phyloP scores from a whole-genome alignment of 1,140 invertebrate species.

The Cyrtorhinus lividipennis region DNA sequence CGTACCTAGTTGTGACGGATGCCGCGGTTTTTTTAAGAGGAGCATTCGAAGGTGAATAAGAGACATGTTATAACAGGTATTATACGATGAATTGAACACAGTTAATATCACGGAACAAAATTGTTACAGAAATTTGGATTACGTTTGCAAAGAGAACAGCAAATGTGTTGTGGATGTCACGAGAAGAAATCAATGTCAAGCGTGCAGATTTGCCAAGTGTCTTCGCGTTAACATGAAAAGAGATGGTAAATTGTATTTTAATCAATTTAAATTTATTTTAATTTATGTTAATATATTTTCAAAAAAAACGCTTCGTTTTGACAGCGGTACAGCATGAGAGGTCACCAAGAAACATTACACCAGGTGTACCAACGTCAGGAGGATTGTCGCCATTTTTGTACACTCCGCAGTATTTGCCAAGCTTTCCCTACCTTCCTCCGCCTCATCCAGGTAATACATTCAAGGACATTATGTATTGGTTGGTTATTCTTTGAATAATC shows the following conservation, averaged over 20 bases:
- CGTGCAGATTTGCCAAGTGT: conserved; percentile 85
- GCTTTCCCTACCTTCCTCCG: background rate
- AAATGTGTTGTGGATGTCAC: conserved; percentile 82
- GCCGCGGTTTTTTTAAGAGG: conserved; percentile 88
- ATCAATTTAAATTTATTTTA: background rate
- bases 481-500: too few relatives aligned
- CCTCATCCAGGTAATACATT: conserved; percentile 7
- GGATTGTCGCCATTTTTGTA: conserved; percentile 2
- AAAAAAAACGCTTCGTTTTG: conserved; percentile 19
- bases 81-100: too few relatives aligned
- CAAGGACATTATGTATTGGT: too few relatives aligned
- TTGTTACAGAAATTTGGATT: conserved; percentile 65
- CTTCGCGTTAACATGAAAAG: conserved; percentile 87
- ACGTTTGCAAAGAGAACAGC: conserved; percentile 83
- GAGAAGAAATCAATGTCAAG: conserved; percentile 85
- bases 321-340: conserved; percentile 81
- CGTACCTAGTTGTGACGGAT: conserved; percentile 74
- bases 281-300: background rate
- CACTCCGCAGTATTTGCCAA: conserved; percentile 1
- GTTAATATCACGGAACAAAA: too few relatives aligned
- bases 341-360: conserved; percentile 54
- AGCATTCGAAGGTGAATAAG: conserved; percentile 61
- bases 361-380: conserved; percentile 11
- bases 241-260: conserved; percentile 51
- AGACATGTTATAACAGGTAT: too few relatives aligned